A percentile compares a stretch with the other conserved stretches of the same genome.
phyloP scores from a whole-genome alignment of 2,888 invertebrate genomes.

The Cistogaster globosa region DNA sequence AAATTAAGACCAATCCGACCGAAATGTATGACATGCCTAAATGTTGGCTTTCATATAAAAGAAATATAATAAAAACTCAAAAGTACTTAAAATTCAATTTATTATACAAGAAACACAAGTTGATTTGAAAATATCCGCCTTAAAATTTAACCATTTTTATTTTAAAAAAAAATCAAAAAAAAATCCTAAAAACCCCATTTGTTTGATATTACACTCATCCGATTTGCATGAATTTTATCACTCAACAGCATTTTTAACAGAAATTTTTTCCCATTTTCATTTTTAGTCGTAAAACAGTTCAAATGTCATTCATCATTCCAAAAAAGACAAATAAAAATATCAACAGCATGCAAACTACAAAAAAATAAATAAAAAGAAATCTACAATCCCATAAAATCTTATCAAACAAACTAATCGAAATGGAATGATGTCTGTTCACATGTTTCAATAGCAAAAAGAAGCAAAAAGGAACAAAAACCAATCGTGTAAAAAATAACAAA shows the following conservation, averaged over 20 bases:
- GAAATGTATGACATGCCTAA: too few species aligned
- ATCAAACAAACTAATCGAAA: conserved; percentile 59
- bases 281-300: conserved; percentile 36
- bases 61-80: too few species aligned
- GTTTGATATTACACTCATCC: conserved; percentile 5
- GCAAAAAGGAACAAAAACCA: conserved; percentile 20
- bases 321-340: conserved; percentile 51
- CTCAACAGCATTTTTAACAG: conserved; percentile 20
- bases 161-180: not conserved
- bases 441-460: conserved; percentile 2
- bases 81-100: too few species aligned
- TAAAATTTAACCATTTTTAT: too few species aligned
- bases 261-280: conserved; percentile 5
- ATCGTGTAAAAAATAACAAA: conserved; percentile 68
- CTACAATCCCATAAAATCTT: conserved; percentile 53
- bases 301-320: conserved; percentile 22
- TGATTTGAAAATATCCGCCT: not conserved
- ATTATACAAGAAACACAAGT: too few species aligned
- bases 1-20: too few species aligned
- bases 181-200: conserved; percentile 9
- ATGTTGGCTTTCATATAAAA: too few species aligned
- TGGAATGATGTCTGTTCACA: conserved; percentile 13
- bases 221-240: conserved; percentile 3
- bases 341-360: conserved; percentile 16
- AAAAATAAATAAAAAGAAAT: not conserved